Evolutionary conservation across 2,888 invertebrate genomes (phyloP).

Genomic region (Zaprionus obscuricornis): DNA sequence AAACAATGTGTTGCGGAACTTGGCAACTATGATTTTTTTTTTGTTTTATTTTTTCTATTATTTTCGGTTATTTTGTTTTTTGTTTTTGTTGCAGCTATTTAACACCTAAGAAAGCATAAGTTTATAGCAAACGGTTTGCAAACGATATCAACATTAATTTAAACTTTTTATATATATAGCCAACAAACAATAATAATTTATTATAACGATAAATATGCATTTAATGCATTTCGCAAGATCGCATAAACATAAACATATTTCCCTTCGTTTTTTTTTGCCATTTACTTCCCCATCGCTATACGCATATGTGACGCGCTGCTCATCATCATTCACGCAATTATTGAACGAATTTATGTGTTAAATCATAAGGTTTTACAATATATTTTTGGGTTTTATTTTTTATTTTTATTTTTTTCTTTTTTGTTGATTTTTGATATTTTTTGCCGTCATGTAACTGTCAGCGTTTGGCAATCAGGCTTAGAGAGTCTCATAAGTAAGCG

Average conservation of each 20-base stretch:
- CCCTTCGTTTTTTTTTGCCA: too few relatives aligned
- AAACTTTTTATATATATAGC: too few relatives aligned
- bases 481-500: too few relatives aligned
- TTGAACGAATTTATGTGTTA: slow-evolving; percentile 70
- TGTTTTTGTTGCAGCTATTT: slow-evolving; percentile 43
- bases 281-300: too few relatives aligned
- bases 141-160: too few relatives aligned
- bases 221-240: slow-evolving; percentile 51
- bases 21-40: slow-evolving; percentile 2
- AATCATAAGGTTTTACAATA: slow-evolving; percentile 61
- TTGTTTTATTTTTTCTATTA: too few relatives aligned
- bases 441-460: slow-evolving; percentile 36
- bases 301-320: slow-evolving; percentile 41
- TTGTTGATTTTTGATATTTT: slow-evolving; percentile 70
- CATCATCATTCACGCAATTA: slow-evolving; percentile 64
- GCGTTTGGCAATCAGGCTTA: too few relatives aligned
- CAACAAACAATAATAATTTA: too few relatives aligned
- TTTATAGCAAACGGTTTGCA: neutral
- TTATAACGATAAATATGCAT: too few relatives aligned
- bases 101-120: slow-evolving; percentile 72
- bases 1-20: slow-evolving; percentile 73
- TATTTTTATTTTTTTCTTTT: too few relatives aligned
- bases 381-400: slow-evolving; percentile 44
- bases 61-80: too few relatives aligned
- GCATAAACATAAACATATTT: slow-evolving; percentile 50